Evolutionary conservation across 2,888 invertebrate species (phyloP).

Genomic region (Campoplex capitator): DNA sequence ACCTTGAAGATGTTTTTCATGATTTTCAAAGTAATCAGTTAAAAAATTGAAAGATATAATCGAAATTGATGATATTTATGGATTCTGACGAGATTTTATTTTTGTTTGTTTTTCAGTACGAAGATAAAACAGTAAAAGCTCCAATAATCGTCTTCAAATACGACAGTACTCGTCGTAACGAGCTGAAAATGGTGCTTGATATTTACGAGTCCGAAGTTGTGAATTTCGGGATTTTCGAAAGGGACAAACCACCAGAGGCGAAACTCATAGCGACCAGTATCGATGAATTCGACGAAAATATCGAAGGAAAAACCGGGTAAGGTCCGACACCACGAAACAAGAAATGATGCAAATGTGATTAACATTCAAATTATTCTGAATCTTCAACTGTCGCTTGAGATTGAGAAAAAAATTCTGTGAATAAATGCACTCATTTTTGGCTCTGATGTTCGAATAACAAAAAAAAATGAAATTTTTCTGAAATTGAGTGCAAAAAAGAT

Average conservation of each 20-base stretch:
- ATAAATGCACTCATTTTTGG: not conserved
- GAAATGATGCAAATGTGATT: not conserved
- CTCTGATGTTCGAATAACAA: not conserved
- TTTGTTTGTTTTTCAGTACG: conserved; percentile 76
- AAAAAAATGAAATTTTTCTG: not conserved
- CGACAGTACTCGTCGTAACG: conserved; percentile 80
- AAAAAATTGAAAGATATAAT: not conserved
- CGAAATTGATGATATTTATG: too few relatives aligned
- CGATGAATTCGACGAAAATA: conserved; percentile 78
- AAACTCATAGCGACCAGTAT: conserved; percentile 79
- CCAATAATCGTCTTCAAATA: conserved; percentile 83
- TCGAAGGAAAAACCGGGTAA: conserved; percentile 79
- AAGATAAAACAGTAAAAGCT: conserved; percentile 77
- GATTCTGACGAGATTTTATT: not conserved
- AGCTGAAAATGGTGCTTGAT: conserved; percentile 80
- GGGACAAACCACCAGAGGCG: conserved; percentile 81
- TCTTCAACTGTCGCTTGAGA: not conserved
- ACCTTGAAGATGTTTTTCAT: too few relatives aligned
- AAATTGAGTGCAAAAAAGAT: not conserved
- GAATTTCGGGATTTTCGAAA: conserved; percentile 82
- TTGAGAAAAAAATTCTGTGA: not conserved
- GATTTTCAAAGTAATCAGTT: not conserved
- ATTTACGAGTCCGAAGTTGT: conserved; percentile 80
- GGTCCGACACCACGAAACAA: not conserved
- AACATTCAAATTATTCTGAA: not conserved